These are phyloP conservation scores for Epicampocera succincta DNA, from an alignment of 2,888 invertebrate species.

Conservation along the genomic window DNA sequence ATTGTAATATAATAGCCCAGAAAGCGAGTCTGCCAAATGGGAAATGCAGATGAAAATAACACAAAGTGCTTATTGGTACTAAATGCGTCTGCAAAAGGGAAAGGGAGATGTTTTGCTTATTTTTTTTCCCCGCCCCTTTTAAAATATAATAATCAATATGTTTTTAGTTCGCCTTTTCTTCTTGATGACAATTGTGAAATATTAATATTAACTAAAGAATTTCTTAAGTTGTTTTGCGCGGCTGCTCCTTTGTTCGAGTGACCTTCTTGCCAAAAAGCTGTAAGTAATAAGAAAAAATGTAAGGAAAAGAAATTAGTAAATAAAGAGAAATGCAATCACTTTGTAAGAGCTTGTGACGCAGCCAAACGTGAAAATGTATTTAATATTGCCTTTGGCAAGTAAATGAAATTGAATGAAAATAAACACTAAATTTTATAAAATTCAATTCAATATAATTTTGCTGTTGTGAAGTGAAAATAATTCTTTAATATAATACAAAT, in stretches of 20 bases:
- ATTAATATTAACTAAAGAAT: conserved; percentile 17
- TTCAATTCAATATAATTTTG: too few species aligned
- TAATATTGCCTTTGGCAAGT: too few species aligned
- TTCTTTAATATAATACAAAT: too few species aligned
- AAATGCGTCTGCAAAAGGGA: conserved; percentile 1
- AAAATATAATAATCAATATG: conserved; percentile 21
- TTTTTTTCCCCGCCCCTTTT: not conserved
- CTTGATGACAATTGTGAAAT: conserved; percentile 5
- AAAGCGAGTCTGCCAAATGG: conserved; percentile 9
- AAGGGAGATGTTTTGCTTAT: not conserved
- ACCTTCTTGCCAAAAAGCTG: conserved; percentile 30
- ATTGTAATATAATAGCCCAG: conserved; percentile 19
- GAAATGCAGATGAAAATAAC: not conserved
- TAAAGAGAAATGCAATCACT: not conserved
- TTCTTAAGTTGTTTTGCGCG: conserved; percentile 18
- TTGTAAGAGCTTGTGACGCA: too few species aligned
- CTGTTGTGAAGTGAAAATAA: too few species aligned
- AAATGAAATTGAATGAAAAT: too few species aligned
- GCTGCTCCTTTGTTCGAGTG: conserved; percentile 22
- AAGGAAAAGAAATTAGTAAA: not conserved
- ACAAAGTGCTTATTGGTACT: not conserved
- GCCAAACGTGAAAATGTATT: too few species aligned
- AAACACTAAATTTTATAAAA: too few species aligned
- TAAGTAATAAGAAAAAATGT: conserved; percentile 20
- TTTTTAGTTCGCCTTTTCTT: not conserved